Evolutionary conservation across 1,140 invertebrate genomes (phyloP).

Genomic region (Triops cancriformis): DNA sequence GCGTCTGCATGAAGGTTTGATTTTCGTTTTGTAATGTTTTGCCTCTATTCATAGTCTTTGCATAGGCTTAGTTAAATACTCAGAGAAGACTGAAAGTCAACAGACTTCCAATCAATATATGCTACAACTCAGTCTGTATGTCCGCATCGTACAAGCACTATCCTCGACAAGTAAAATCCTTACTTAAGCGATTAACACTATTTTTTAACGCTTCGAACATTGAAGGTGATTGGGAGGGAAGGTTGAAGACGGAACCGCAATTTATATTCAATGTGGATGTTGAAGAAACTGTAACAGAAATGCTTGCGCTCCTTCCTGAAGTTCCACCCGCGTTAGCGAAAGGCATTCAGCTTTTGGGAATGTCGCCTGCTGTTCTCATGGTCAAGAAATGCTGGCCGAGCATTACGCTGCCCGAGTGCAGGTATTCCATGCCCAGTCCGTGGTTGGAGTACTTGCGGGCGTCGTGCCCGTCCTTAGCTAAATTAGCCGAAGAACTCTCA

Average conservation of each 20-base stretch:
- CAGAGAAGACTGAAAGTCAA: background rate
- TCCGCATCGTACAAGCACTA: background rate
- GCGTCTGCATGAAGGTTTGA: background rate
- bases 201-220: background rate
- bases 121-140: background rate
- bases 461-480: background rate
- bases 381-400: background rate
- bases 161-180: background rate
- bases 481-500: background rate
- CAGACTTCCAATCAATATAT: background rate
- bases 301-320: background rate
- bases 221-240: background rate
- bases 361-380: background rate
- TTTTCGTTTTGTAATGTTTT: background rate
- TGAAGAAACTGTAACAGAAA: background rate
- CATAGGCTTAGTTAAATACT: background rate
- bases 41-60: background rate
- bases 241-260: background rate
- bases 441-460: background rate
- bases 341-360: background rate
- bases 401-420: background rate
- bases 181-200: background rate
- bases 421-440: background rate
- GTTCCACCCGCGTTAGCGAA: background rate
- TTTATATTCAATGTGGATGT: background rate